phyloP scores from a whole-genome alignment of 2,888 invertebrate genomes.

The Cerastis leucographa region DNA sequence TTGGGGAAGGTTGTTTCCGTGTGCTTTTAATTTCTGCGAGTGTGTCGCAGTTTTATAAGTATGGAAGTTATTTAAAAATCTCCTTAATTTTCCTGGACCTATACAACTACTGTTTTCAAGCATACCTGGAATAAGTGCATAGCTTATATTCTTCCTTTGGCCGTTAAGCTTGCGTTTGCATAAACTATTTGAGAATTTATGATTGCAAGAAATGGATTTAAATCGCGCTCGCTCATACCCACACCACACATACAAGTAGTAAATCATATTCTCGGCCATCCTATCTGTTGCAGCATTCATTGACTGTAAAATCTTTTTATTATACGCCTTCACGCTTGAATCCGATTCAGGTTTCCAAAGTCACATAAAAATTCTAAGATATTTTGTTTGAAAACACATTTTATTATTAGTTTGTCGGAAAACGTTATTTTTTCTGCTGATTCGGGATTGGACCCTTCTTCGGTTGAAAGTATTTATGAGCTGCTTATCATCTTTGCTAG shows the following conservation, averaged over 20 bases:
- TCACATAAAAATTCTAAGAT: slow-evolving; percentile 60
- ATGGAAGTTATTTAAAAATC: too few relatives aligned
- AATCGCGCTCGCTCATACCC: slow-evolving; percentile 32
- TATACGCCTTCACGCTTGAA: slow-evolving; percentile 60
- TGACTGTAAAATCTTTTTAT: slow-evolving; percentile 74
- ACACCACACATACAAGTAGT: slow-evolving; percentile 48
- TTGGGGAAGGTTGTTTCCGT: too few relatives aligned
- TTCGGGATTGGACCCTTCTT: slow-evolving; percentile 31
- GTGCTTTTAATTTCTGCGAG: too few relatives aligned
- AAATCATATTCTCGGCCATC: slow-evolving; percentile 69
- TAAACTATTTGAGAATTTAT: too few relatives aligned
- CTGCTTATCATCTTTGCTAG: slow-evolving; percentile 48
- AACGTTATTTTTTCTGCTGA: slow-evolving; percentile 55
- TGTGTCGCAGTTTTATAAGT: too few relatives aligned
- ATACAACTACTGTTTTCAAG: too few relatives aligned
- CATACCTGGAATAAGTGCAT: too few relatives aligned
- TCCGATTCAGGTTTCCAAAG: slow-evolving; percentile 62
- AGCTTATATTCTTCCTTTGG: too few relatives aligned
- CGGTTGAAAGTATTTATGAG: slow-evolving; percentile 50
- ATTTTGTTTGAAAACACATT: slow-evolving; percentile 55
- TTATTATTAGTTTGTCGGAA: slow-evolving; percentile 34
- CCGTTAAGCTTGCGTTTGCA: too few relatives aligned
- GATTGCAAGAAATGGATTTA: too few relatives aligned
- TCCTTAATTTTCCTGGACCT: too few relatives aligned
- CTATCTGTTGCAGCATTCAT: slow-evolving; percentile 76